A percentile compares a stretch with the other conserved stretches of the same genome.
Conservation (phyloP, 2,888 invertebrate genomes). For the Noctua pronuba region DNA sequence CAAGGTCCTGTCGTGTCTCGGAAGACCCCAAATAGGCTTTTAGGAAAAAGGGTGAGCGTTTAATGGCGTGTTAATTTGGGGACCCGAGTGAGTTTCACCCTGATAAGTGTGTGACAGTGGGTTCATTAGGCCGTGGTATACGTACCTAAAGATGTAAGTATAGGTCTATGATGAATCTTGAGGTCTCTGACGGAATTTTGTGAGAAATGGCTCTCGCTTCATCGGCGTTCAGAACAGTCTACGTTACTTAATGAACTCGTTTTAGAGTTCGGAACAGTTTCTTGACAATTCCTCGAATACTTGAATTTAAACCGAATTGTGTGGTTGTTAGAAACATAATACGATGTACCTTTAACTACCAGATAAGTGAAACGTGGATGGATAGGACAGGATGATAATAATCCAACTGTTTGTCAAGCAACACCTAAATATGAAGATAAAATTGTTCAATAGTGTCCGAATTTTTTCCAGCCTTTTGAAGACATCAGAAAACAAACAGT, state of each 20-base stretch:
- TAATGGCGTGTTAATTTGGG: constrained; percentile 77
- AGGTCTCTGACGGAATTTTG: constrained; percentile 8
- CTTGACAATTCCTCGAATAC: background rate
- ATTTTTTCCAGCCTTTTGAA: constrained; percentile 7
- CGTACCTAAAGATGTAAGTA: constrained; percentile 16
- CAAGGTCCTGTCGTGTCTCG: constrained; percentile 59
- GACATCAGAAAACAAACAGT: constrained; percentile 20
- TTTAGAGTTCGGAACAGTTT: background rate
- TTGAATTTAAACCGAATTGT: background rate
- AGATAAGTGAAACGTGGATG: background rate
- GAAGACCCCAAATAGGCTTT: constrained; percentile 70
- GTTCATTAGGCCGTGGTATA: constrained; percentile 57
- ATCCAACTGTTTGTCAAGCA: background rate
- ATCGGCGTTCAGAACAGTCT: background rate
- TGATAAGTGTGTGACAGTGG: constrained; percentile 67
- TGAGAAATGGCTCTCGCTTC: constrained; percentile 3
- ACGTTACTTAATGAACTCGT: background rate
- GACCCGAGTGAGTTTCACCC: constrained; percentile 64
- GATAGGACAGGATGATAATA: background rate
- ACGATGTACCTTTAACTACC: background rate
- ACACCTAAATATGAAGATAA: background rate
- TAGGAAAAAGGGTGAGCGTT: constrained; percentile 70
- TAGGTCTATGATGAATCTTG: constrained; percentile 40
- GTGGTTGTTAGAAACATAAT: background rate
- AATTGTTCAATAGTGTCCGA: background rate